Evolutionary conservation across 2,113 vertebrate species (phyloP).

Genomic region (Lophotis ruficrista): DNA sequence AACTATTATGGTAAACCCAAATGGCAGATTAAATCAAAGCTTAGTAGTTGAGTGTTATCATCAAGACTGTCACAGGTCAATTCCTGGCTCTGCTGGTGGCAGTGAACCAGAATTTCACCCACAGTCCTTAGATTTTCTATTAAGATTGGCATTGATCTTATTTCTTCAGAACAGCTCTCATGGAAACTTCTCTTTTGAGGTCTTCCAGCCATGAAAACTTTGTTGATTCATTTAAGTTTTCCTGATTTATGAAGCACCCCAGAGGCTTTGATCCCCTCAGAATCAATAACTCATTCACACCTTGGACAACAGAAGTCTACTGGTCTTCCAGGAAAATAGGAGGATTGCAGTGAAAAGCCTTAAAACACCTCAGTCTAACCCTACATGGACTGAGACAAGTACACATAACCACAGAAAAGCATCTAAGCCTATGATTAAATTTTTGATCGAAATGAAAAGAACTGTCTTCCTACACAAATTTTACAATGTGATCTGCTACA

Average conservation of each 20-base stretch:
- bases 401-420: background rate
- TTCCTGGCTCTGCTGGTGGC: background rate
- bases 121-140: background rate
- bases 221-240: background rate
- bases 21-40: background rate
- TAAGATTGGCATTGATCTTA: background rate
- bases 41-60: background rate
- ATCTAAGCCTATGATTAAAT: background rate
- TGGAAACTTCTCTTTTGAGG: background rate
- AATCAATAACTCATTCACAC: slow-evolving; percentile 40
- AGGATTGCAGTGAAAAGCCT: background rate
- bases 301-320: background rate
- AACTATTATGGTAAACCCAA: background rate
- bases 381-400: background rate
- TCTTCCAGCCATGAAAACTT: background rate
- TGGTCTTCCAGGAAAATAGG: background rate
- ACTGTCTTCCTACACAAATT: background rate
- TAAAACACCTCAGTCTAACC: background rate
- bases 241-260: background rate
- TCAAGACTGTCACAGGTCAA: background rate
- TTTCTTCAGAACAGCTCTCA: background rate
- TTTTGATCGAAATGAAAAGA: background rate
- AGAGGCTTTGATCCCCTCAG: background rate
- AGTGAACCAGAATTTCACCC: background rate
- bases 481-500: background rate